Evolutionary conservation across 2,888 invertebrate genomes (phyloP).

Genomic region (Liposcelis brunnea): DNA sequence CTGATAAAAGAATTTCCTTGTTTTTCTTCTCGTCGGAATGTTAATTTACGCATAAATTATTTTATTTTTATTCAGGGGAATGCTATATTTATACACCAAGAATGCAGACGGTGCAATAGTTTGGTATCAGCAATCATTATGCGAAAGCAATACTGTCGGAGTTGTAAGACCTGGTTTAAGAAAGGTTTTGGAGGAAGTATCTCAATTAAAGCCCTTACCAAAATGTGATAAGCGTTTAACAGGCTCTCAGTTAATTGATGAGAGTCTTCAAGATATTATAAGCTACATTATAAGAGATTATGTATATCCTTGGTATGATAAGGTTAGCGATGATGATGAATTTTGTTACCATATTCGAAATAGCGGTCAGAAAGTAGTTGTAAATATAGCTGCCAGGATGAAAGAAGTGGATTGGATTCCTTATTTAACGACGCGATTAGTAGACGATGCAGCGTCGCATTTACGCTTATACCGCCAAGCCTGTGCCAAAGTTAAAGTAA

Average conservation of each 20-base stretch:
- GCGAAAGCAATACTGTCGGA: background rate
- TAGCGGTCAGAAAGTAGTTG: slow-evolving; percentile 50
- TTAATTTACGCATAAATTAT: slow-evolving; percentile 3
- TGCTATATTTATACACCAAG: background rate
- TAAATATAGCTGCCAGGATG: slow-evolving; percentile 47
- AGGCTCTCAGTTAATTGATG: slow-evolving; percentile 71
- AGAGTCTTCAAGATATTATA: slow-evolving; percentile 69
- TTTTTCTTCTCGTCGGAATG: too few species aligned
- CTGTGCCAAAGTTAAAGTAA: slow-evolving; percentile 23
- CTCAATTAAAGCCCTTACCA: slow-evolving; percentile 14
- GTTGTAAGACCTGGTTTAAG: slow-evolving; percentile 5
- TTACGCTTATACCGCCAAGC: slow-evolving; percentile 72
- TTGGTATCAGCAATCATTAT: background rate
- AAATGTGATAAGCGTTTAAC: slow-evolving; percentile 45
- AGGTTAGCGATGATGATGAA: slow-evolving; percentile 47
- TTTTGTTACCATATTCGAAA: slow-evolving; percentile 51
- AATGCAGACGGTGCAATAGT: background rate
- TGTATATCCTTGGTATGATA: slow-evolving; percentile 50
- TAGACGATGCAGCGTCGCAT: slow-evolving; percentile 82
- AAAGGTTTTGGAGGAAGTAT: slow-evolving; percentile 15
- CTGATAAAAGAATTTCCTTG: too few species aligned
- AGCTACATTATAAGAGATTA: slow-evolving; percentile 66
- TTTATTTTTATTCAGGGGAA: slow-evolving; percentile 9
- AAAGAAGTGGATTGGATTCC: slow-evolving; percentile 85
- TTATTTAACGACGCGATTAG: slow-evolving; percentile 66